Evolutionary conservation across 2,888 invertebrate genomes (phyloP).

Genomic region (Noctua comes): DNA sequence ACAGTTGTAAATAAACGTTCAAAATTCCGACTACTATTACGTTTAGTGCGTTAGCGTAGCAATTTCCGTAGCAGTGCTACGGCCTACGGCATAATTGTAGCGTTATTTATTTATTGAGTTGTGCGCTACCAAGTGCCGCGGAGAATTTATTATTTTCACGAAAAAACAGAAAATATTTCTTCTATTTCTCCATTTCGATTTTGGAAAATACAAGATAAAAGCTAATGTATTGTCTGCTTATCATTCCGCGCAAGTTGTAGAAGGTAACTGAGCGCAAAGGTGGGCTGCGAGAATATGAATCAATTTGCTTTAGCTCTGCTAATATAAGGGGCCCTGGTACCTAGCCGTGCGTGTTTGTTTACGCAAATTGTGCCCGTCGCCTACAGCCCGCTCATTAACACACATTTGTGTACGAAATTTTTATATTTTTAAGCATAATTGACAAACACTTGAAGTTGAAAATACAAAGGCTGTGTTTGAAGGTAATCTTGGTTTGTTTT

Average conservation of each 20-base stretch:
- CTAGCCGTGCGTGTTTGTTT: slow-evolving; percentile 38
- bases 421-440: slow-evolving; percentile 51
- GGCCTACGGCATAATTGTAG: slow-evolving; percentile 14
- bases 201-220: slow-evolving; percentile 41
- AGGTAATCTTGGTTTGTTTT: slow-evolving; percentile 38
- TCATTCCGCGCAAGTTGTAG: slow-evolving; percentile 59
- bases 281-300: slow-evolving; percentile 44
- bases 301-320: slow-evolving; percentile 53
- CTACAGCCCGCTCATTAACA: slow-evolving; percentile 29
- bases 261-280: slow-evolving; percentile 63
- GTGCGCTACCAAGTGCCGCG: background rate
- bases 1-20: slow-evolving; percentile 26
- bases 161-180: background rate
- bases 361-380: slow-evolving; percentile 55
- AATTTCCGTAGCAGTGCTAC: slow-evolving; percentile 46
- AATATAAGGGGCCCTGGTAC: slow-evolving; percentile 50
- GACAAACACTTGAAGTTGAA: slow-evolving; percentile 57
- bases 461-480: slow-evolving; percentile 48
- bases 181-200: slow-evolving; percentile 19
- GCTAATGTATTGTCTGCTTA: slow-evolving; percentile 60
- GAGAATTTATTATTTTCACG: slow-evolving; percentile 30
- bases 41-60: slow-evolving; percentile 29
- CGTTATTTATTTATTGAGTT: slow-evolving; percentile 30
- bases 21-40: slow-evolving; percentile 14
- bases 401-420: slow-evolving; percentile 29